Base-by-base conservation (phyloP, 2,888 invertebrate genomes). In the Ornithoptera priamus region DNA sequence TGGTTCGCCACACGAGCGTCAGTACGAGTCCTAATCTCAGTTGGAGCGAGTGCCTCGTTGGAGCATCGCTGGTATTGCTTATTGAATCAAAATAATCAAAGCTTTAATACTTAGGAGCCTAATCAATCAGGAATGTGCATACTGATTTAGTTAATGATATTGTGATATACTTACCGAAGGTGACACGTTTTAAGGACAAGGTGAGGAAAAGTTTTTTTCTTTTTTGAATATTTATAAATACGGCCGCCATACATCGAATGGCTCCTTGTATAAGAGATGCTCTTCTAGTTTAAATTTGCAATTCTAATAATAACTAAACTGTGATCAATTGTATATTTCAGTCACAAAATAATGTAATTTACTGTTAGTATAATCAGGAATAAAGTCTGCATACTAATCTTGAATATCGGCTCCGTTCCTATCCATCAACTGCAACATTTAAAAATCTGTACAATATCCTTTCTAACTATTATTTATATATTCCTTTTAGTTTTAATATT, bases 11-110 rank as follows among this genome's bases (percentile, higher is more conserved):
- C 50, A 42, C 10, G n/a, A 22, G 50, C 50, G 65, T 62, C 62
- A 70, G 69, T 70, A 50, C 62, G 66, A 61, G 39, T 66, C 62
- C 69, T 66, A 70, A 70, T 62, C 58, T 62, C 36, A 62, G 30
- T 36, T 36, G 57, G 62, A 66, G 50, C 62, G 66, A 62, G 39
- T 59, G 69, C 36, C 30, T 62, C 24, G 61, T 61, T 39, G 56
- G 61, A 36, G 46, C 42, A 36, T 12, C 22, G 20, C 20, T 39
- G n/a, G 20, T 60, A 42, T 65, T 46, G 20, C 46, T 57, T 22
- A 56, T 61, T 24, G 61, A 10, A 53, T 46, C 39, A 60, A 17
- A n/a, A 46, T n/a, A 22, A 50, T 20, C 46, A 22, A 50, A 63
- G 39, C 46, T 63, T 50, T 1, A 30, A n/a, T 22, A 18, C n/a